Percentiles rank a stretch among this genome's conserved stretches.
phyloP scores from a whole-genome alignment of 2,888 invertebrate species.

The Oscheius sp. region DNA sequence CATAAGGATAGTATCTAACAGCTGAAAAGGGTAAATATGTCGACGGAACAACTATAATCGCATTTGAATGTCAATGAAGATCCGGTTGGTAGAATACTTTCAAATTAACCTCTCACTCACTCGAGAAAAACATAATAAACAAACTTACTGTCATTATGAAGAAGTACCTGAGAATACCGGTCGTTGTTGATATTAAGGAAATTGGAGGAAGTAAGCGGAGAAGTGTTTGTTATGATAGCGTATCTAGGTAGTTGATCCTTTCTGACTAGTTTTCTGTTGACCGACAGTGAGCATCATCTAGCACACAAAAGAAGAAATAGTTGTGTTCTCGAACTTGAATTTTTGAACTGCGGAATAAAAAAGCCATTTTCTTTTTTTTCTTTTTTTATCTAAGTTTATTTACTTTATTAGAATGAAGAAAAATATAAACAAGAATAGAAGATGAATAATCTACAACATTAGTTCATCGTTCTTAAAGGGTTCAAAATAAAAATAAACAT shows the following conservation, averaged over 20 bases:
- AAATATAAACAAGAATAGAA: too few species aligned
- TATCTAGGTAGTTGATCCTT: constrained; percentile 4
- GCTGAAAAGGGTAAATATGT: too few species aligned
- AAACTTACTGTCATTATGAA: background rate
- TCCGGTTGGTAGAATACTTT: background rate
- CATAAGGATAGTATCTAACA: background rate
- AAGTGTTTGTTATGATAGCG: constrained; percentile 18
- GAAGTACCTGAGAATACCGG: background rate
- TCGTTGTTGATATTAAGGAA: background rate
- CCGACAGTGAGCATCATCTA: background rate
- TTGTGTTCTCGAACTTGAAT: too few species aligned
- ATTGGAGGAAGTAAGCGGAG: background rate
- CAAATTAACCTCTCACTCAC: constrained; percentile 9
- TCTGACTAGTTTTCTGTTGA: constrained; percentile 20
- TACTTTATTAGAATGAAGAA: too few species aligned
- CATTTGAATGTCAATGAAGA: constrained; percentile 9
- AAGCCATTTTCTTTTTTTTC: too few species aligned
- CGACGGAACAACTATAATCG: too few species aligned
- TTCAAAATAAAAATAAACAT: too few species aligned
- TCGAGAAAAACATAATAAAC: background rate
- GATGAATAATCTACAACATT: too few species aligned
- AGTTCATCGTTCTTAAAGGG: too few species aligned
- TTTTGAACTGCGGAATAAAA: too few species aligned
- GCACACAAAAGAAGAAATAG: too few species aligned
- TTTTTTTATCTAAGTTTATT: too few species aligned